Conservation (phyloP, 1,140 invertebrate genomes). For the Gryllus bimaculatus region DNA sequence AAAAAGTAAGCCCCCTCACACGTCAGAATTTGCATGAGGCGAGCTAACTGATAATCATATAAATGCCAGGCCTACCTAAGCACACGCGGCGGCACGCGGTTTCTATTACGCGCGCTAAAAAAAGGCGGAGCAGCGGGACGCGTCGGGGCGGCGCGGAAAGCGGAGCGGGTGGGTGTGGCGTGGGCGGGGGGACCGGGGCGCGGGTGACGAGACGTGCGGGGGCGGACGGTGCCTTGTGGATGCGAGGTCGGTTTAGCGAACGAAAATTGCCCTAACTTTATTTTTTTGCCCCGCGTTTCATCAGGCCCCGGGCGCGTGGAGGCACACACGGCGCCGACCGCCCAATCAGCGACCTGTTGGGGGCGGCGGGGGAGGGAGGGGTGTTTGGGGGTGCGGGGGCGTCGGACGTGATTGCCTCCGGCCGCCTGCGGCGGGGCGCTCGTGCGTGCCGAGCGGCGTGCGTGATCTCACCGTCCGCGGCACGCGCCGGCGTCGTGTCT, state of each 20-base stretch:
- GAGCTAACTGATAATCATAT: neutral
- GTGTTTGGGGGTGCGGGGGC: too few relatives aligned
- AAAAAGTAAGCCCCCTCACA: neutral
- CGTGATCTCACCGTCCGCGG: neutral
- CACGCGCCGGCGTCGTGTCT: neutral
- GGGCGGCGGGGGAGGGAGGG: too few relatives aligned
- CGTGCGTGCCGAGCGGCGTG: neutral
- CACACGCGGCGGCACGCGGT: neutral
- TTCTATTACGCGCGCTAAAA: too few relatives aligned
- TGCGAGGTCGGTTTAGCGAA: neutral
- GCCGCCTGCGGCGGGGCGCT: too few relatives aligned
- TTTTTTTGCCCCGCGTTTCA: neutral
- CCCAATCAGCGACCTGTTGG: neutral
- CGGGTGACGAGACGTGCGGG: too few relatives aligned
- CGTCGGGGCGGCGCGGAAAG: too few relatives aligned
- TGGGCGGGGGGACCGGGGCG: too few relatives aligned
- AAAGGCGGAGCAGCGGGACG: too few relatives aligned
- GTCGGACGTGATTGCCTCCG: neutral
- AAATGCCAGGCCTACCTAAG: neutral
- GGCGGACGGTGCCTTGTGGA: neutral
- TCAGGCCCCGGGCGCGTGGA: neutral
- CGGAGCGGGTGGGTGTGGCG: too few relatives aligned
- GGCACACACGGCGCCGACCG: too few relatives aligned
- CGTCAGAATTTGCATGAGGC: neutral
- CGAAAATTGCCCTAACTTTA: constrained; percentile 1